phyloP scores from a whole-genome alignment of 2,888 invertebrate species.

The Congeria kusceri region DNA sequence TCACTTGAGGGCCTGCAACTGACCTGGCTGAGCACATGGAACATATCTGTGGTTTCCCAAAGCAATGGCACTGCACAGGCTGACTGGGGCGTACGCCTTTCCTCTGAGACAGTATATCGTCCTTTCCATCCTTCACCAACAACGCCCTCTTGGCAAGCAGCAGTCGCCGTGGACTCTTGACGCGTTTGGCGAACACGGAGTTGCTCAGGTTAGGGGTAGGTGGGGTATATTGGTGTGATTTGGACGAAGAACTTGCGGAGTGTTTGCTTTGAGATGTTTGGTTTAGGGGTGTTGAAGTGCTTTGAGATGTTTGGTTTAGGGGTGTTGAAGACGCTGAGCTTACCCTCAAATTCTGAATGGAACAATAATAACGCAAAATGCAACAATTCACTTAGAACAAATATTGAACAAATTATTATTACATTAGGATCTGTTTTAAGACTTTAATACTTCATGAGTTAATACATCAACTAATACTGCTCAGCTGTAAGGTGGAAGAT shows the following conservation, averaged over 20 bases:
- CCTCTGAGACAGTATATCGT: constrained; percentile 17
- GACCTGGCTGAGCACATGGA: constrained; percentile 89
- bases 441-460: too few species aligned
- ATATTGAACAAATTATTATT: too few species aligned
- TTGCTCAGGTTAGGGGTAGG: constrained; percentile 64
- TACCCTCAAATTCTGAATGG: too few species aligned
- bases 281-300: not conserved
- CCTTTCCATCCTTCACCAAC: constrained; percentile 66
- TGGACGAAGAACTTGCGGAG: constrained; percentile 21
- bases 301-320: not conserved
- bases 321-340: not conserved
- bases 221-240: constrained; percentile 54
- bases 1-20: constrained; percentile 4
- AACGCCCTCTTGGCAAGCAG: constrained; percentile 76
- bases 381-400: too few species aligned
- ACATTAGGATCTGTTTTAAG: too few species aligned
- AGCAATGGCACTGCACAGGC: constrained; percentile 88
- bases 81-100: constrained; percentile 25
- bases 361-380: too few species aligned
- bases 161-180: constrained; percentile 76
- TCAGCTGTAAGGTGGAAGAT: too few species aligned
- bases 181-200: constrained; percentile 59
- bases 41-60: constrained; percentile 90
- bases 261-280: not conserved
- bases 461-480: too few species aligned